Percentiles rank a stretch among this genome's conserved stretches.
Conservation (phyloP, 2,888 invertebrate species). For the Drosophila recens region DNA sequence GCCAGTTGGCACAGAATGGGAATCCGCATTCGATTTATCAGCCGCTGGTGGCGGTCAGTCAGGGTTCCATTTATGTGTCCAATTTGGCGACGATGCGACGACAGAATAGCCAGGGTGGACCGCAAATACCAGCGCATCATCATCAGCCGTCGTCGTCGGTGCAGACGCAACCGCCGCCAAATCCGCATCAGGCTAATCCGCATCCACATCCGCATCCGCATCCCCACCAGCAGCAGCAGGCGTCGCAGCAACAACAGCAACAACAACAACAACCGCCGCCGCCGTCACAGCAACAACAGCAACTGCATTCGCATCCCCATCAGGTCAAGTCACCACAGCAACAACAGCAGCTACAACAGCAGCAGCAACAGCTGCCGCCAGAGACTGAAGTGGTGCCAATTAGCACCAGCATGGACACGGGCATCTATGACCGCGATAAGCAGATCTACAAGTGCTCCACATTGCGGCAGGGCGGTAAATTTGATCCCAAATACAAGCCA, state of each 20-base stretch:
- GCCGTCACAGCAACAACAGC: slow-evolving; percentile 81
- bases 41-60: slow-evolving; percentile 82
- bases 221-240: slow-evolving; percentile 52
- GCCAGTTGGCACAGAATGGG: slow-evolving; percentile 78
- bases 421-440: slow-evolving; percentile 85
- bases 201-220: slow-evolving; percentile 53
- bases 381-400: slow-evolving; percentile 69
- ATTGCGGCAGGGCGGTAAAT: slow-evolving; percentile 85
- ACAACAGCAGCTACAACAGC: slow-evolving; percentile 56
- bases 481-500: slow-evolving; percentile 85
- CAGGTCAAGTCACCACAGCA: slow-evolving; percentile 66
- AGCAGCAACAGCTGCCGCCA: slow-evolving; percentile 60
- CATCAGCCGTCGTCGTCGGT: slow-evolving; percentile 44
- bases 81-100: slow-evolving; percentile 84
- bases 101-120: slow-evolving; percentile 81
- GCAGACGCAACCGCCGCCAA: slow-evolving; percentile 69
- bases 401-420: slow-evolving; percentile 79
- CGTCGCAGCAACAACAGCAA: slow-evolving; percentile 55
- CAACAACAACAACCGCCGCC: slow-evolving; percentile 65
- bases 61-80: slow-evolving; percentile 83
- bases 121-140: slow-evolving; percentile 81
- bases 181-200: slow-evolving; percentile 48
- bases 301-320: slow-evolving; percentile 84
- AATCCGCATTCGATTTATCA: slow-evolving; percentile 84
- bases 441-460: slow-evolving; percentile 85